phyloP scores from a whole-genome alignment of 2,113 vertebrate species.

The Cryptotis parvus region DNA sequence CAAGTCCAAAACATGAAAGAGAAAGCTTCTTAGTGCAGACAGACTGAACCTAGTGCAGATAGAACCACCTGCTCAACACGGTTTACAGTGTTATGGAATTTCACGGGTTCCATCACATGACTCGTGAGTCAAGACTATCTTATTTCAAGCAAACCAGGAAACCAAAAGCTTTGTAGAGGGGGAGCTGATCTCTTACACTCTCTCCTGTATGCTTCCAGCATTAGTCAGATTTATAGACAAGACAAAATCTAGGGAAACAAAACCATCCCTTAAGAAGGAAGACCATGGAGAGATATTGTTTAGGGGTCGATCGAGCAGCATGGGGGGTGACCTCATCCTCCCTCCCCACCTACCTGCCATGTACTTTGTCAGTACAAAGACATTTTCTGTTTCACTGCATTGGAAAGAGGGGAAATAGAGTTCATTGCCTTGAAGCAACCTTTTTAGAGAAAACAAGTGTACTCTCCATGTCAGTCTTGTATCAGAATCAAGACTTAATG shows the following conservation, averaged over 20 bases:
- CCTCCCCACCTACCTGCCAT: slow-evolving; percentile 29
- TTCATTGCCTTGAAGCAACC: slow-evolving; percentile 78
- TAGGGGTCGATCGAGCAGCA: slow-evolving; percentile 30
- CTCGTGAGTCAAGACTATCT: slow-evolving; percentile 58
- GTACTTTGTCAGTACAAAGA: slow-evolving; percentile 76
- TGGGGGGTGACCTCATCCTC: slow-evolving; percentile 63
- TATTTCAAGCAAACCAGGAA: slow-evolving; percentile 65
- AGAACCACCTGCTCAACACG: neutral
- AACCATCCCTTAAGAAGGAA: slow-evolving; percentile 51
- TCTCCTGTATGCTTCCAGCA: slow-evolving; percentile 68
- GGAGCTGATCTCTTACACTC: slow-evolving; percentile 49
- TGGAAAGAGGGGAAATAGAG: slow-evolving; percentile 74
- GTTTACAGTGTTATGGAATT: slow-evolving; percentile 65
- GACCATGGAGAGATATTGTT: slow-evolving; percentile 26
- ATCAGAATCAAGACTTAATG: slow-evolving; percentile 77
- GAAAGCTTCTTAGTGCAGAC: slow-evolving; percentile 48
- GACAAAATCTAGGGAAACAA: slow-evolving; percentile 54
- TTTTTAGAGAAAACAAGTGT: slow-evolving; percentile 81
- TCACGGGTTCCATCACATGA: slow-evolving; percentile 37
- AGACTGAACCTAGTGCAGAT: neutral
- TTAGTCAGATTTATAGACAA: slow-evolving; percentile 67
- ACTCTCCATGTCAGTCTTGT: slow-evolving; percentile 75
- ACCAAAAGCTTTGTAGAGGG: slow-evolving; percentile 30
- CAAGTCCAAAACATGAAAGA: slow-evolving; percentile 60
- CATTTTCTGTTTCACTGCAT: slow-evolving; percentile 53